Base-by-base conservation (phyloP, 2,888 invertebrate species). In the Matsumyia berberina region DNA sequence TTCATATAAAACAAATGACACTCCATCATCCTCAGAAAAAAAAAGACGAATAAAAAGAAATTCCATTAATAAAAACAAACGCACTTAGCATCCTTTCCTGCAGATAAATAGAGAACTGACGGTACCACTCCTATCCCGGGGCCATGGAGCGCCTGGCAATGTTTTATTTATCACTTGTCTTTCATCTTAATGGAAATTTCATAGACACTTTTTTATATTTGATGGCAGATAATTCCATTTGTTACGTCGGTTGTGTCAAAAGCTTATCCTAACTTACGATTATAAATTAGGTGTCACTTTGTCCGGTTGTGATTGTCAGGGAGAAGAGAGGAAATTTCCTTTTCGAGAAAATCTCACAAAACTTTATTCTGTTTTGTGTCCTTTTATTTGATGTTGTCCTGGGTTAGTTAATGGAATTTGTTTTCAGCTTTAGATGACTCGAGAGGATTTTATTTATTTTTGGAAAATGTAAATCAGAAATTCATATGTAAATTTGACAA, bases 91-190 rank as follows among this genome's bases (percentile, higher is more conserved):
- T 49, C 35, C 64, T 7, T 12, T 44, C 8, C 15, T 46, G 17
- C 39, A 37, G 12, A 35, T 42, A 67, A 53, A 67, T 31, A 53
- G 31, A 57, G 19, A 57, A 19, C 37, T 57, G 37, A 15, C n/a
- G 57, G 57, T 57, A 37, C n/a, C 4, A 11, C 19, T 55, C 17
- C 12, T 24, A 37, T 12, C 24, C 57, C 37, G 19, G 11, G 15
- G 42, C 53, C 53, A 39, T 58, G 49, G 58, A n/a, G 8, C 15
- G 35, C n/a, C 17, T 46, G 39, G 44, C 60, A 39, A 77, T 69
- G 44, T 53, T 77, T 77, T 77, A 77, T 67, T 69, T 69, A 77
- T 77, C 67, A 60, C 60, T 67, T 69, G 58, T 58, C 60, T 60
- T 51, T 60, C 60, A 67, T 67, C 58, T 77, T 53, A 60, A 69